Percentiles rank a stretch among this genome's conserved stretches.
Conservation (phyloP, 1,140 invertebrate species). For the Trichoplusia ni region DNA sequence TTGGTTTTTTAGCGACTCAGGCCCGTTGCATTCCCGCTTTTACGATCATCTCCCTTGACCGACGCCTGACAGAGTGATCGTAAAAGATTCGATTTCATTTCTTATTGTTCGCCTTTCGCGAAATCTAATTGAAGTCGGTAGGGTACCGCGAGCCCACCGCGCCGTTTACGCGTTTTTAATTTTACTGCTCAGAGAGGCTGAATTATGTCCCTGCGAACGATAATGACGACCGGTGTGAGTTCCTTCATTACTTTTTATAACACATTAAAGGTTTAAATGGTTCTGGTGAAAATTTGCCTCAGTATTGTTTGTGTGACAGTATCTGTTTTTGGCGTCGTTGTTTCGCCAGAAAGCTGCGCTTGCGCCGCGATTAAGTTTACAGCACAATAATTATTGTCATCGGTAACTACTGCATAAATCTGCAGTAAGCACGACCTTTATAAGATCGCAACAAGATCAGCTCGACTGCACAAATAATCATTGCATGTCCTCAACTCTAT, state of each 20-base stretch:
- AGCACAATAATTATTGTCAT: slow-evolving; percentile 36
- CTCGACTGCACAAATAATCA: slow-evolving; percentile 38
- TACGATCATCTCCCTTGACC: slow-evolving; percentile 73
- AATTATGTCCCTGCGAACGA: slow-evolving; percentile 60
- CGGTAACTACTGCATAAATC: slow-evolving; percentile 35
- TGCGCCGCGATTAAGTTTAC: neutral
- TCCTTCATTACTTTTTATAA: slow-evolving; percentile 73
- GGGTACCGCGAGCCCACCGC: slow-evolving; percentile 50
- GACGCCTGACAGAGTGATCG: slow-evolving; percentile 70
- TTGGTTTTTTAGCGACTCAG: slow-evolving; percentile 62
- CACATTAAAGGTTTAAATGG: slow-evolving; percentile 56
- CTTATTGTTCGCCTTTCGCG: slow-evolving; percentile 80
- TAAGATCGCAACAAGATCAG: slow-evolving; percentile 22
- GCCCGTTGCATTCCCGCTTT: slow-evolving; percentile 76
- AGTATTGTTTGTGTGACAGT: slow-evolving; percentile 7
- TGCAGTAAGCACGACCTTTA: slow-evolving; percentile 19
- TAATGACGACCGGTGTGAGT: slow-evolving; percentile 63
- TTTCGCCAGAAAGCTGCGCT: too few species aligned
- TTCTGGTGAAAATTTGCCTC: slow-evolving; percentile 29
- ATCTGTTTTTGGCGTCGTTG: neutral
- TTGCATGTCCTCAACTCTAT: slow-evolving; percentile 43
- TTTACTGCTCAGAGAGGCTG: slow-evolving; percentile 64
- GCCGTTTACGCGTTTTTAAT: slow-evolving; percentile 77
- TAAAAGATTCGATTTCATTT: slow-evolving; percentile 80
- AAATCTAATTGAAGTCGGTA: slow-evolving; percentile 78